Evolutionary conservation across 1,140 invertebrate genomes (phyloP), one percentile per base, ranked within the genome.

Genomic region (Prorops nasuta): DNA sequence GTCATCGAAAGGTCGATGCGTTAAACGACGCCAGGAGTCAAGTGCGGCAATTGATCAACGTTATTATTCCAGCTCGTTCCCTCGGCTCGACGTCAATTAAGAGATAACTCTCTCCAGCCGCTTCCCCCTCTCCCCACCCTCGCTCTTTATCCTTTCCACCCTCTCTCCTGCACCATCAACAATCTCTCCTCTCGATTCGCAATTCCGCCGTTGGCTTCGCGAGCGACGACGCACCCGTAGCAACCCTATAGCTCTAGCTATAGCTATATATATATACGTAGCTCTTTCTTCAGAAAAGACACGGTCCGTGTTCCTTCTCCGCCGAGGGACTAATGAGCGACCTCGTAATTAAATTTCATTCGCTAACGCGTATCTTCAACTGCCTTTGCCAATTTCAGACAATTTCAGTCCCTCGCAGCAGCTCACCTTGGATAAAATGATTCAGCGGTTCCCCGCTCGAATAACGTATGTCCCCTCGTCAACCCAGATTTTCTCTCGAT

Each of bases 1-100:
- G 24, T 28, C 24, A 28, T 28, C 24, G 24, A 28, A 28, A 10
- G 24, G 10, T 28, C 24, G n/a, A n/a, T n/a, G 24, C 24, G 24
- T 28, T 28, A 28, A 4, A 10, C 24, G n/a, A n/a, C n/a, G n/a
- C n/a, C n/a, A n/a, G n/a, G 24, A 35, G 34, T 35, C 34, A 35
- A 35, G 34, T 35, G 34, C 34, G 34, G 34, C 34, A 35, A 35
- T 35, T 35, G 34, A 35, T 35, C 34, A 35, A 35, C 34, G 34
- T 35, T 35, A 35, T 35, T 35, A 35, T 35, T 35, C 34, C 34
- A 28, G 24, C 24, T 28, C 24, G 24, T 28, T 28, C 24, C 24
- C 12, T 12, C 24, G 24, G 15, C 14, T 14, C 34, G 34, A 4
- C 34, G 7, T 35, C 34, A 35, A 35, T 35, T 35, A 35, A 35